Base-by-base conservation (phyloP, 1,140 invertebrate genomes). In the Littorina saxatilis region DNA sequence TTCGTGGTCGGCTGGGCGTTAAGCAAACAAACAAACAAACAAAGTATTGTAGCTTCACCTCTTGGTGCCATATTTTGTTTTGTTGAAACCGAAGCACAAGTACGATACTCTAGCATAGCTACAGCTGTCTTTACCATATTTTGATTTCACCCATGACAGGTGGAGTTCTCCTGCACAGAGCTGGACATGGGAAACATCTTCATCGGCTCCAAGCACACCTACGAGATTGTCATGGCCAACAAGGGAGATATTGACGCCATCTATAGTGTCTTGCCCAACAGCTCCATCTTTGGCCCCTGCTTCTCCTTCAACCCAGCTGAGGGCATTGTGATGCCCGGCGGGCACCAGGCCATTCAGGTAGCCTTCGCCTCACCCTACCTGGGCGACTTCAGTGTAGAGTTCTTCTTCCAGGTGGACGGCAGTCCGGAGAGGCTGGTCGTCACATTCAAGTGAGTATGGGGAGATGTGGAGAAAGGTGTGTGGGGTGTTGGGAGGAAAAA, bases 111-210 rank as follows among this genome's bases (percentile, higher is more conserved):
- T n/a, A n/a, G n/a, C n/a, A n/a, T n/a, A n/a, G n/a, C n/a, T n/a
- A n/a, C n/a, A n/a, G n/a, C n/a, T n/a, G n/a, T n/a, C n/a, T n/a
- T n/a, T n/a, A n/a, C n/a, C n/a, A n/a, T n/a, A n/a, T n/a, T n/a
- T n/a, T n/a, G n/a, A n/a, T n/a, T n/a, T n/a, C n/a, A n/a, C n/a
- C n/a, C n/a, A n/a, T n/a, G n/a, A n/a, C 68, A 73, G 80, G 88
- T 92, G 4, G 87, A 92, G 70, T 89, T 92, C 35, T 92, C 92
- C 15, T 88, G 90, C 76, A 88, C 92, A 52, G 80, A 78, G 11
- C 82, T 93, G 27, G 92, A 93, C 70, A 88, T 93, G 87, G 91
- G 92, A n/a, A 90, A 90, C 79, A 91, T 93, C 66, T 92, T 92
- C 80, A 90, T 93, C 74, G 88, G 89, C 35, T 92, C 92, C 2